phyloP scores from a whole-genome alignment of 1,140 invertebrate species.

The Acyrthosiphon pisum region DNA sequence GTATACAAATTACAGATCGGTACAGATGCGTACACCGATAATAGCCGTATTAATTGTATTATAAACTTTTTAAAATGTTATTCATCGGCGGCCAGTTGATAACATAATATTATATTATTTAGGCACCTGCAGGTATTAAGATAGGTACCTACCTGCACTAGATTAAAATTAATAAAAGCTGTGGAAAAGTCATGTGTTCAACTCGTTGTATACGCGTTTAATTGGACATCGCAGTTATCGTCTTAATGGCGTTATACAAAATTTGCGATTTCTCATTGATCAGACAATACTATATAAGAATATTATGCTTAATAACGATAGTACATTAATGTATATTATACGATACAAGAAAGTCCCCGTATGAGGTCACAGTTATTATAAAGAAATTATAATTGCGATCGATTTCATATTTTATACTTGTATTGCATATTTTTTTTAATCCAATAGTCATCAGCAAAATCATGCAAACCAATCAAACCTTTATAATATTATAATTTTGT shows the following conservation, averaged over 20 bases:
- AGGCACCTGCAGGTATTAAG: too few species aligned
- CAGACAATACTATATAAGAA: neutral
- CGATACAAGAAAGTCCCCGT: neutral
- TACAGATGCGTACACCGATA: neutral
- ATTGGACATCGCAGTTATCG: neutral
- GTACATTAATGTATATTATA: neutral
- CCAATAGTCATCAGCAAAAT: neutral
- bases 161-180: too few species aligned
- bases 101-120: too few species aligned
- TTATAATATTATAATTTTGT: neutral
- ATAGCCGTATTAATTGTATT: neutral
- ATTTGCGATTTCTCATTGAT: slow-evolving; percentile 19
- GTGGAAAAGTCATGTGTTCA: neutral
- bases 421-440: neutral
- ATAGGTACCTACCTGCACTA: too few species aligned
- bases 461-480: neutral
- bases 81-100: neutral
- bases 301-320: slow-evolving; percentile 1
- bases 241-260: neutral
- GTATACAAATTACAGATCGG: too few species aligned
- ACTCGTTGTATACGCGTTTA: neutral
- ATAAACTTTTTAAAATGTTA: neutral
- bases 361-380: slow-evolving; percentile 17
- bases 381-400: neutral
- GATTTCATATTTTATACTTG: neutral